These are phyloP conservation scores for Aquatica leii DNA, from an alignment of 2,888 invertebrate genomes.

Conservation along the genomic window DNA sequence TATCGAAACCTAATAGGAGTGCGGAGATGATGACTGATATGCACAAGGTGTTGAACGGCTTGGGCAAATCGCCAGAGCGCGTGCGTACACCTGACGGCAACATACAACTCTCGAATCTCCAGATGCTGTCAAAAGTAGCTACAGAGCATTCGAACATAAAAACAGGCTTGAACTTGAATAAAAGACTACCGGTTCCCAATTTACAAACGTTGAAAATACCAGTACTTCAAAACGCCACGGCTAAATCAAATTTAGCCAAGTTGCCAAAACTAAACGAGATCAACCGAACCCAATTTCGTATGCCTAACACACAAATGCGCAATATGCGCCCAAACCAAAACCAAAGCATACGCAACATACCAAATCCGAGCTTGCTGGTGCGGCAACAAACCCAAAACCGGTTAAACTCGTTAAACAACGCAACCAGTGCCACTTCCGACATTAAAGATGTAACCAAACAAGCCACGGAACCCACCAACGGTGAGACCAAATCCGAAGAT, in stretches of 20 bases:
- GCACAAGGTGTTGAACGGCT: constrained; percentile 38
- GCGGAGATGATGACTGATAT: too few species aligned
- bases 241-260: constrained; percentile 49
- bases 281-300: constrained; percentile 54
- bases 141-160: constrained; percentile 50
- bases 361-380: constrained; percentile 69
- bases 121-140: constrained; percentile 63
- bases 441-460: constrained; percentile 17
- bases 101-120: constrained; percentile 62
- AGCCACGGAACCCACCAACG: not conserved
- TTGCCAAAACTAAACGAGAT: constrained; percentile 63
- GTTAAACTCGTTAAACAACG: constrained; percentile 44
- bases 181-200: constrained; percentile 54
- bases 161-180: constrained; percentile 2
- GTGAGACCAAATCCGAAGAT: constrained; percentile 12
- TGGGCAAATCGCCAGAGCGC: constrained; percentile 29
- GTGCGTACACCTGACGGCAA: constrained; percentile 46
- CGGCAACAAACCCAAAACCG: constrained; percentile 64
- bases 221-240: constrained; percentile 29
- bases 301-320: constrained; percentile 50
- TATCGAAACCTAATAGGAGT: constrained; percentile 58
- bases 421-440: constrained; percentile 18
- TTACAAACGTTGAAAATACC: constrained; percentile 55
- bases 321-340: constrained; percentile 61
- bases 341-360: constrained; percentile 70